Evolutionary conservation across 2,113 vertebrate species (phyloP).

Genomic region (Stigmatopora nigra): DNA sequence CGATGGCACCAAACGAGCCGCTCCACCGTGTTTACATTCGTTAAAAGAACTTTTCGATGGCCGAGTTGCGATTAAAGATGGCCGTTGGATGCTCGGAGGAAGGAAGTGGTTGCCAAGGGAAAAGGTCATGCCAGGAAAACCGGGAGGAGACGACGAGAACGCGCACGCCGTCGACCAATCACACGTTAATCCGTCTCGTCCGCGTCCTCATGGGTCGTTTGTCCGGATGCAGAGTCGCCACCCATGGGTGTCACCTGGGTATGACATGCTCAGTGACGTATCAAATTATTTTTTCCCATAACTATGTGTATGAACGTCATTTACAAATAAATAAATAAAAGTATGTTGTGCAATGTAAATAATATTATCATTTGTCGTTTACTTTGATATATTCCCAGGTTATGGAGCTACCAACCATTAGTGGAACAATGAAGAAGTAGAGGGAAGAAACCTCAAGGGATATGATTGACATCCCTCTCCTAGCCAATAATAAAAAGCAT

Average conservation of each 20-base stretch:
- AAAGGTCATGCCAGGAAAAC: conserved; percentile 71
- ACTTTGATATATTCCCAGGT: neutral
- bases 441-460: conserved; percentile 7
- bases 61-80: conserved; percentile 73
- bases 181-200: conserved; percentile 41
- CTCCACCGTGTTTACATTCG: conserved; percentile 46
- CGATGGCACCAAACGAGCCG: conserved; percentile 23
- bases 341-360: neutral
- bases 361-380: neutral
- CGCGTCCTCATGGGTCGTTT: conserved; percentile 17
- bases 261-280: conserved; percentile 22
- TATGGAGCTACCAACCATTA: conserved; percentile 17
- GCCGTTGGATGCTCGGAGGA: conserved; percentile 73
- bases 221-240: conserved; percentile 44
- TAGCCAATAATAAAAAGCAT: conserved; percentile 51
- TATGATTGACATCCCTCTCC: conserved; percentile 54
- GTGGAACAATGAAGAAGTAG: conserved; percentile 19
- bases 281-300: neutral
- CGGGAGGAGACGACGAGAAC: conserved; percentile 60
- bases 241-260: conserved; percentile 44
- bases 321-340: neutral
- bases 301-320: neutral
- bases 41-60: conserved; percentile 63
- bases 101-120: conserved; percentile 77
- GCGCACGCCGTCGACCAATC: conserved; percentile 56